Base-by-base conservation (phyloP, 1,140 invertebrate genomes). In the Spodoptera frugiperda region DNA sequence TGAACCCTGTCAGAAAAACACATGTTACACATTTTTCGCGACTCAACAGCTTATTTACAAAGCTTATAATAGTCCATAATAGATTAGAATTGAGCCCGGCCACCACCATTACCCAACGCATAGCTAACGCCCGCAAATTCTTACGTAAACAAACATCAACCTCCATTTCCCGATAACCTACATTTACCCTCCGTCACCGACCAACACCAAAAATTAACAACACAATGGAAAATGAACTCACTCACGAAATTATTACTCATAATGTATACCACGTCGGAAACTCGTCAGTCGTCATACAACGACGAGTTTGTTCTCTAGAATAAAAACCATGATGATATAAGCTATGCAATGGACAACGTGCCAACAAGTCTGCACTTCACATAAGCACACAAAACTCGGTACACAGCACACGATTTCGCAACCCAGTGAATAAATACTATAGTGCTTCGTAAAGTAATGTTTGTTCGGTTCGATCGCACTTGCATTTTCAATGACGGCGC, bases 1-100 rank as follows among this genome's bases (percentile, higher is more conserved):
- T 97, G 88, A 94, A 94, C 77, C 94, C 94, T 94, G 89, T 84
- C 71, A 87, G 17, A 83, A 79, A 59, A 78, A 73, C 72, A 70
- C 8, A 72, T 39, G 39, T 65, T 39, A 63, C n/a, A 33, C 3
- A 25, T 72, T 33, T 73, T 63, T 81, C 75, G 53, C 5, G 17
- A 76, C 15, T 57, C 9, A 49, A 8, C 9, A 73, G 49, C 48
- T 74, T 68, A 79, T 53, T 65, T 74, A 71, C 61, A 76, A 72
- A 78, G 67, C 55, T 53, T 53, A 3, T 25, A 2, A 17, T 15
- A 11, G 3, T 53, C 4, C 4, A 39, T 25, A 53, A 70, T 9
- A 44, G 19, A 19, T 72, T 54, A 72, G 15, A 57, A 72, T 46
- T 2, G 17, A 33, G 19, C n/a, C 39, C 25, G 48, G 14, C 75